phyloP scores from a whole-genome alignment of 2,797 vertebrate species.

The Astyanax mexicanus region DNA sequence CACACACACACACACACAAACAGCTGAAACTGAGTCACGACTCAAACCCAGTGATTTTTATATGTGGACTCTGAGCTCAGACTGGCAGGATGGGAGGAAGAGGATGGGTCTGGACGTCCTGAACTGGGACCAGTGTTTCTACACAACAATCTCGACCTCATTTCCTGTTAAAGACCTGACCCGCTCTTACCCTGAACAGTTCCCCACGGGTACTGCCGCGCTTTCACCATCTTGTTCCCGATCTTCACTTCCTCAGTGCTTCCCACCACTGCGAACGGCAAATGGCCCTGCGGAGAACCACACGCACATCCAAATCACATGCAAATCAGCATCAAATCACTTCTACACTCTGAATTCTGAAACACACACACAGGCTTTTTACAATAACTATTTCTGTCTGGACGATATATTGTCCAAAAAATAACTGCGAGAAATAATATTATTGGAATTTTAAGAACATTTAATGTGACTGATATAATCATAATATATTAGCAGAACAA shows the following conservation, averaged over 20 bases:
- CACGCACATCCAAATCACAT: slow-evolving; percentile 49
- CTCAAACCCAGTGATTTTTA: neutral
- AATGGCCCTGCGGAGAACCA: slow-evolving; percentile 90
- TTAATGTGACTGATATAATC: no score
- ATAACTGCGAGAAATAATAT: no score
- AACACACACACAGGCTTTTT: no score
- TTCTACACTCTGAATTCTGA: neutral
- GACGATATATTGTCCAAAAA: no score
- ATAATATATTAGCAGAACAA: no score
- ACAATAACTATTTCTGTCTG: no score
- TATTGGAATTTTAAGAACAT: no score
- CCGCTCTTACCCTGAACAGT: slow-evolving; percentile 91
- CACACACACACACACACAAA: no score
- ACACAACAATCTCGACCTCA: slow-evolving; percentile 48
- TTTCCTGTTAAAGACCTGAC: slow-evolving; percentile 72
- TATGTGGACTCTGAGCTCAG: neutral
- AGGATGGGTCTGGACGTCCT: slow-evolving; percentile 22
- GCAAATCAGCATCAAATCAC: slow-evolving; percentile 9
- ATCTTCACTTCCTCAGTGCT: slow-evolving; percentile 98
- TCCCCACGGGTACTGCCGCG: slow-evolving; percentile 98
- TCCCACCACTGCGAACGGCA: slow-evolving; percentile 96
- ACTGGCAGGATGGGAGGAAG: neutral
- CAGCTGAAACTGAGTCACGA: neutral
- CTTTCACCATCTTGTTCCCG: slow-evolving; percentile 99
- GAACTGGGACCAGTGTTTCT: slow-evolving; percentile 16